These are phyloP conservation scores for Acromyrmex heyeri DNA, from an alignment of 1,140 invertebrate genomes.

Conservation along the genomic window DNA sequence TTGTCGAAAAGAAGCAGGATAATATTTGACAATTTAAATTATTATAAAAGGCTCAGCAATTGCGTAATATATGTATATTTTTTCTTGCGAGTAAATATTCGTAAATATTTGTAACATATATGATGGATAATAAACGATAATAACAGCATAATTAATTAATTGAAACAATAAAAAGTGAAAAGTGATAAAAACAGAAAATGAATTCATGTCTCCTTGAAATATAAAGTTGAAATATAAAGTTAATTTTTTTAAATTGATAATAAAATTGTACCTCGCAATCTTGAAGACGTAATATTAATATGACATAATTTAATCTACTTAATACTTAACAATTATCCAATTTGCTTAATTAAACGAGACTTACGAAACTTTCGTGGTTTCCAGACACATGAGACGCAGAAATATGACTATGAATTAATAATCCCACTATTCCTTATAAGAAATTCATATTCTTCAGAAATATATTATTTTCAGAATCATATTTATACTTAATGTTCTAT, in stretches of 20 bases:
- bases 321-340: not conserved
- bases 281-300: not conserved
- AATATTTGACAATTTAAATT: not conserved
- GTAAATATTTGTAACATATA: not conserved
- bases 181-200: not conserved
- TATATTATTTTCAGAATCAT: not conserved
- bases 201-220: not conserved
- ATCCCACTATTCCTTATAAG: not conserved
- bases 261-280: not conserved
- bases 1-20: not conserved
- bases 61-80: not conserved
- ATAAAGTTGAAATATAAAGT: not conserved
- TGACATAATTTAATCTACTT: not conserved
- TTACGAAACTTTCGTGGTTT: not conserved
- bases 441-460: not conserved
- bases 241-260: not conserved
- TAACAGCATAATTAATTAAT: not conserved
- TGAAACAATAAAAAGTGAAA: not conserved
- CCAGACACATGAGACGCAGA: not conserved
- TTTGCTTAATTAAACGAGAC: constrained; percentile 9
- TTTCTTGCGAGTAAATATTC: not conserved
- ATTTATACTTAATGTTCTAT: not conserved
- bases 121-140: not conserved
- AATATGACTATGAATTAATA: constrained; percentile 13
- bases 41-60: not conserved